Conservation (phyloP, 2,113 vertebrate genomes). For the Lampris megalopsis region DNA sequence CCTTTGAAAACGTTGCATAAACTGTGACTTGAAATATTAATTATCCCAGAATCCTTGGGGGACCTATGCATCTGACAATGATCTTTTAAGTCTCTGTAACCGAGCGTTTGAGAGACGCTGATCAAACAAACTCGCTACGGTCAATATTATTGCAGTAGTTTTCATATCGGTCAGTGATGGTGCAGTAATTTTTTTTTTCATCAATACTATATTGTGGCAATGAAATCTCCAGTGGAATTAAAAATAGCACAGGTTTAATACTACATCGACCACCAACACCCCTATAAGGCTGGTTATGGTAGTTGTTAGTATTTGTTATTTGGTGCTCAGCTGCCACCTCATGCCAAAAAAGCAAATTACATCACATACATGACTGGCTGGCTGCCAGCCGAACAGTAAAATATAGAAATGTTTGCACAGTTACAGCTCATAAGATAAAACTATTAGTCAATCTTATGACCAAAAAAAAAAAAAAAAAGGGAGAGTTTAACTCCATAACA, state of each 20-base stretch:
- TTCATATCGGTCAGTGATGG: conserved; percentile 36
- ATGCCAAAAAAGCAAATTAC: conserved; percentile 56
- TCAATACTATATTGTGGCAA: background rate
- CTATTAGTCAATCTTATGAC: too few species aligned
- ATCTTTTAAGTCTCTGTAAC: conserved; percentile 1
- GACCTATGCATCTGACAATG: background rate
- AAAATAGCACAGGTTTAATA: background rate
- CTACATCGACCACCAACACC: background rate
- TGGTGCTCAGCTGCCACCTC: conserved; percentile 59
- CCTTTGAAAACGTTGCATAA: too few species aligned
- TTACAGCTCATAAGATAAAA: too few species aligned
- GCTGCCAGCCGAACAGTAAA: background rate
- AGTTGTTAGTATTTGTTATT: background rate
- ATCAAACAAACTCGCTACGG: conserved; percentile 8
- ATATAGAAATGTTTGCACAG: background rate
- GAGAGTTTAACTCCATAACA: background rate
- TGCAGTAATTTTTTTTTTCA: conserved; percentile 10
- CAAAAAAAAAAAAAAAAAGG: too few species aligned
- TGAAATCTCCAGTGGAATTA: background rate
- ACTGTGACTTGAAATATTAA: too few species aligned
- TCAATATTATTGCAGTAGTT: background rate
- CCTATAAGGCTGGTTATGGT: too few species aligned
- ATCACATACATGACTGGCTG: background rate
- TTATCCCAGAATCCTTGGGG: conserved; percentile 12
- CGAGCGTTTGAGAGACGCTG: conserved; percentile 3